Evolutionary conservation across 2,797 vertebrate species (phyloP), one percentile per base, ranked within the genome.

Genomic region (Chaetophractus vellerosus): DNA sequence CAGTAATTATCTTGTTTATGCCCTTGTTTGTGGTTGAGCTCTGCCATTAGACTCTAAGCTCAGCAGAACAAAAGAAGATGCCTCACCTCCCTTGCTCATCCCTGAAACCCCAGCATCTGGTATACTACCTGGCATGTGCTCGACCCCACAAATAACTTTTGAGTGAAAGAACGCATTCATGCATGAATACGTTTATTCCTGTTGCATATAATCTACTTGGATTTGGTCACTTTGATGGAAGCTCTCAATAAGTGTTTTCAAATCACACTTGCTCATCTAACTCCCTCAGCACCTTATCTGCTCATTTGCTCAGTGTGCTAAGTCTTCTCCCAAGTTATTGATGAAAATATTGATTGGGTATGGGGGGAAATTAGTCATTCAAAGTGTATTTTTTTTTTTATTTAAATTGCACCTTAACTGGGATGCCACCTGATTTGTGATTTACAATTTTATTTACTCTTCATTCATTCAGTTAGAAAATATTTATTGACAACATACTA

Each of bases 301-400:
- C 18, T 18, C 19, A 24, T 85, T 72, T 80, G 6, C 21, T 78
- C 50, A 24, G 8, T 36, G 36, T 33, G 15, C 33, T 88, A n/a
- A 64, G 5, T 52, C 26, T 63, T 50, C 52, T 55, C 48, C 16
- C 41, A 59, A 18, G 5, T 88, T 66, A 45, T 21, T 76, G 52
- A 50, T 88, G 6, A 81, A 78, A 80, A 16, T 92, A 28, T 16
- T 82, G 10, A 80, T 36, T 63, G 61, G 15, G 61, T 5, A 28
- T 31, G 28, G 15, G 28, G 14, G 61, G 5, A 24, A 12, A 33
- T 36, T 26, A 63, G 45, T 26, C 38, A 31, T 68, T 61, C 23
- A 74, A 59, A 92, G 18, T 41, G 26, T 71, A 9, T 71, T 90
- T 23, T 81, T 92, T 87, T 52, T 16, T 64, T 92, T 38, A n/a